phyloP scores from a whole-genome alignment of 2,113 vertebrate species.

The Arothron firmamentum region DNA sequence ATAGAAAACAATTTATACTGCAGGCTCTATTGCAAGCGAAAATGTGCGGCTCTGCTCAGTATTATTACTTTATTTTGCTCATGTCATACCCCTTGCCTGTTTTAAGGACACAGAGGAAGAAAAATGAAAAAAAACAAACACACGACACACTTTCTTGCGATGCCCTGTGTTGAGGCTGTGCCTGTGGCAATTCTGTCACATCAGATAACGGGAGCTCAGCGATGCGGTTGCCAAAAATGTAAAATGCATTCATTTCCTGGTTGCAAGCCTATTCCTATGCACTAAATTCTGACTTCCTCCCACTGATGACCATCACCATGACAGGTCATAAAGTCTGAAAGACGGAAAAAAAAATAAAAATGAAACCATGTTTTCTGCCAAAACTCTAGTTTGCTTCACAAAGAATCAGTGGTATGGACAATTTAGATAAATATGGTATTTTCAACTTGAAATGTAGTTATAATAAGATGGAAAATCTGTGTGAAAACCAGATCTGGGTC shows the following conservation, averaged over 20 bases:
- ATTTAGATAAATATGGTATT: too few relatives aligned
- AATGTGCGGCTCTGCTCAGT: constrained; percentile 26
- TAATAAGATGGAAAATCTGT: too few relatives aligned
- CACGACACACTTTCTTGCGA: constrained; percentile 36
- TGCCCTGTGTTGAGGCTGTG: constrained; percentile 34
- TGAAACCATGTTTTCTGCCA: too few relatives aligned
- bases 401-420: too few relatives aligned
- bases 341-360: too few relatives aligned
- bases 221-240: constrained; percentile 31
- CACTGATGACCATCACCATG: constrained; percentile 3
- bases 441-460: too few relatives aligned
- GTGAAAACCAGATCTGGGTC: too few relatives aligned
- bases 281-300: not conserved
- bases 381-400: too few relatives aligned
- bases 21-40: constrained; percentile 31
- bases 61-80: constrained; percentile 60
- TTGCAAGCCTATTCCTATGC: constrained; percentile 22
- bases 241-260: constrained; percentile 20
- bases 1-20: constrained; percentile 52
- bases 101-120: constrained; percentile 29
- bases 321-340: too few relatives aligned
- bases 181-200: constrained; percentile 55
- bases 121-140: constrained; percentile 22
- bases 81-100: constrained; percentile 38
- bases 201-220: constrained; percentile 50